Conservation (phyloP, 2,888 invertebrate genomes). For the Entomobrya proxima region DNA sequence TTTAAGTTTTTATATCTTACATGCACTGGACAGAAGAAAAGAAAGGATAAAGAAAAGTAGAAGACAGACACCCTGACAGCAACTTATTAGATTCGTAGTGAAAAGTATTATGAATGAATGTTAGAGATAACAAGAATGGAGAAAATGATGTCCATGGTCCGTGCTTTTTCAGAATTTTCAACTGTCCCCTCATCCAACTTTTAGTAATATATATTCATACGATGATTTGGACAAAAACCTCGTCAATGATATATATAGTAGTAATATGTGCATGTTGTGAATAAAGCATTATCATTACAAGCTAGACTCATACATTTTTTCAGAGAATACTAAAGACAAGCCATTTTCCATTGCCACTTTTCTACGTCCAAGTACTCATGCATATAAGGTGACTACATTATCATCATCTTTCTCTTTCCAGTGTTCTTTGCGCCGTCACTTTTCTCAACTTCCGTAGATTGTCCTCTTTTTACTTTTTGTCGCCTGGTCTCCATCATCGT, state of each 20-base stretch:
- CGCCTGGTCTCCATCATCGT: slow-evolving; percentile 30
- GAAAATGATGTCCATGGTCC: slow-evolving; percentile 20
- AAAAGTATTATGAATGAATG: slow-evolving; percentile 36
- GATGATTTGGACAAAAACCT: slow-evolving; percentile 1
- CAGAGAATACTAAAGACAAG: not conserved
- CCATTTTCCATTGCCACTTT: slow-evolving; percentile 46
- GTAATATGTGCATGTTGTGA: not conserved
- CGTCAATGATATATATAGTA: not conserved
- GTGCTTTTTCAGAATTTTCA: slow-evolving; percentile 13
- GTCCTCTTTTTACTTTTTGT: slow-evolving; percentile 45
- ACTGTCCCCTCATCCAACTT: slow-evolving; percentile 31
- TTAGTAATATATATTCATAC: too few species aligned
- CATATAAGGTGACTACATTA: slow-evolving; percentile 12
- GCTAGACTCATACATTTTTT: not conserved
- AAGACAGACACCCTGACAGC: slow-evolving; percentile 24
- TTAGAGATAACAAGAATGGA: not conserved
- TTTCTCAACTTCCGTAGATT: slow-evolving; percentile 8
- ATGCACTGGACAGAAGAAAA: not conserved
- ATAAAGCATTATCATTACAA: not conserved
- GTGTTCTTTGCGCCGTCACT: not conserved
- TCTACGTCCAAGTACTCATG: not conserved
- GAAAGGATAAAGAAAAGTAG: not conserved
- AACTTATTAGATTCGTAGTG: slow-evolving; percentile 28
- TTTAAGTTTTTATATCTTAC: not conserved
- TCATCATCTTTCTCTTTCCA: not conserved